phyloP scores from a whole-genome alignment of 2,797 vertebrate genomes.

The Coccyzus lansbergi region DNA sequence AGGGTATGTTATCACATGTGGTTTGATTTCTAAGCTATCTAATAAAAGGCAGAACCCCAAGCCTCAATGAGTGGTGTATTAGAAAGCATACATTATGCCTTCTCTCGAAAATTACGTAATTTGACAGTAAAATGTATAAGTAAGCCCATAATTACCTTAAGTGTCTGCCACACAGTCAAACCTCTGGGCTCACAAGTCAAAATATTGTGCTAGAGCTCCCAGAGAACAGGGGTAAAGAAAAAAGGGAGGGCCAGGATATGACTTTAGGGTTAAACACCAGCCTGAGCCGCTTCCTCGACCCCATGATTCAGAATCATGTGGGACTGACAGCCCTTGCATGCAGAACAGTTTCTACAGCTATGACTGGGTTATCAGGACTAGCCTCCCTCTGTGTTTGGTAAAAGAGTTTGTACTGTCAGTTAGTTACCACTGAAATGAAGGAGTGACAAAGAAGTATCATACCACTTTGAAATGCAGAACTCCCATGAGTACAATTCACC shows the following conservation, averaged over 20 bases:
- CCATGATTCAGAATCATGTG: neutral
- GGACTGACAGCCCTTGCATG: neutral
- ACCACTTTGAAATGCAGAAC: neutral
- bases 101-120: constrained; percentile 19
- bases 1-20: neutral
- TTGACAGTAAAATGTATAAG: constrained; percentile 60
- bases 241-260: neutral
- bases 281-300: neutral
- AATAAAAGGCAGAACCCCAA: neutral
- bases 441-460: neutral
- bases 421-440: neutral
- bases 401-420: neutral
- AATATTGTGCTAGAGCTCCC: constrained; percentile 52
- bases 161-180: constrained; percentile 43
- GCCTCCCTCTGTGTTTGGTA: neutral
- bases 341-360: neutral
- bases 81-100: constrained; percentile 59
- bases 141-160: constrained; percentile 65
- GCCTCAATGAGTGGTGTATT: neutral
- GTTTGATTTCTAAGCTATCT: constrained; percentile 10
- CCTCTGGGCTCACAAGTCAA: constrained; percentile 56
- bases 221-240: neutral
- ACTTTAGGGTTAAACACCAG: constrained; percentile 14
- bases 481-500: neutral
- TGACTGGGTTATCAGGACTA: neutral